phyloP scores from a whole-genome alignment of 2,888 invertebrate genomes.

The Melipona bicolor region DNA sequence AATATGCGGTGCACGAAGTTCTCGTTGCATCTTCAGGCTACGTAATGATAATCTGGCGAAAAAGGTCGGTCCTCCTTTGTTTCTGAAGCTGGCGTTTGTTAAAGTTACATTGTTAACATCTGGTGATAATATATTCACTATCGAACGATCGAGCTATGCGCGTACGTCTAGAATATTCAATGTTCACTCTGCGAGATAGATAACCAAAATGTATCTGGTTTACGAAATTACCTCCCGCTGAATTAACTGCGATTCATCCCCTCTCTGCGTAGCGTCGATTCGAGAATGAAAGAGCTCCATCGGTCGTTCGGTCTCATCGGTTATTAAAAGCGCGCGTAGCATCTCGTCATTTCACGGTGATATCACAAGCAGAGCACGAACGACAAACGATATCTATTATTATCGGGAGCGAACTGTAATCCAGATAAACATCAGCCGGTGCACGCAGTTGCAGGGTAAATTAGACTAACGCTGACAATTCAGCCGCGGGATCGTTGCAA shows the following conservation, averaged over 20 bases:
- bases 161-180: background rate
- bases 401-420: constrained; percentile 14
- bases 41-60: background rate
- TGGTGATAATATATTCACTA: background rate
- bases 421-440: constrained; percentile 10
- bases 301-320: background rate
- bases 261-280: no score
- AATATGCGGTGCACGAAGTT: background rate
- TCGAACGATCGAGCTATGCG: background rate
- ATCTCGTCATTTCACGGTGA: background rate
- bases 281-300: no score
- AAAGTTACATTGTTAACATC: background rate
- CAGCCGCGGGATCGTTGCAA: constrained; percentile 19
- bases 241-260: background rate
- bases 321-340: background rate
- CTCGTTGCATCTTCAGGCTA: background rate
- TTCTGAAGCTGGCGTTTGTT: background rate
- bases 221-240: background rate
- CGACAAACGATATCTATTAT: constrained; percentile 10
- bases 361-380: background rate
- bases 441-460: constrained; percentile 5
- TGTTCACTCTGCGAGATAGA: no score
- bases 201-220: background rate
- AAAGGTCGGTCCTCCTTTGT: background rate
- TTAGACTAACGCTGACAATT: constrained; percentile 38